A percentile compares a stretch with the other conserved stretches of the same genome.
phyloP scores from a whole-genome alignment of 2,797 vertebrate genomes.

The Cuniculus paca region DNA sequence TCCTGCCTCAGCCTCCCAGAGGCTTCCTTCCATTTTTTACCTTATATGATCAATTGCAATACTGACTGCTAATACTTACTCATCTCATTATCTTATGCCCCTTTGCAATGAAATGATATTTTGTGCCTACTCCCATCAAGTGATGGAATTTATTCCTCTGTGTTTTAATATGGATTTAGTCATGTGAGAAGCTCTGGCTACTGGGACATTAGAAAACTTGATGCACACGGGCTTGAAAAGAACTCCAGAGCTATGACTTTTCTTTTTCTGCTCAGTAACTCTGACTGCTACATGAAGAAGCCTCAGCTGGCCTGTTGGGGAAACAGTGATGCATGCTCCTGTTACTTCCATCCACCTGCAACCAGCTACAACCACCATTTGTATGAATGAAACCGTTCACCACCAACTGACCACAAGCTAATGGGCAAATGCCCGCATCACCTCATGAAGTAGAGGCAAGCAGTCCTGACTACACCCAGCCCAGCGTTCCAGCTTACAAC shows the following conservation, averaged over 20 bases:
- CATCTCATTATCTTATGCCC: not conserved
- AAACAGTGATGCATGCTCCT: not conserved
- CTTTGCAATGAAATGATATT: not conserved
- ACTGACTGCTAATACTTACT: conserved; percentile 28
- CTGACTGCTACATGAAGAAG: not conserved
- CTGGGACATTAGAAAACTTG: not conserved
- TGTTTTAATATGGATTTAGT: conserved; percentile 8
- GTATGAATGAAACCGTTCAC: not conserved
- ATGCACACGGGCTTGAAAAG: not conserved
- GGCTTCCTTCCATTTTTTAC: conserved; percentile 24
- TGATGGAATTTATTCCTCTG: not conserved
- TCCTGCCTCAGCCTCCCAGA: no score
- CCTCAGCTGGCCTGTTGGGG: not conserved
- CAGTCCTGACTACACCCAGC: not conserved
- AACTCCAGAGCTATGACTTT: not conserved
- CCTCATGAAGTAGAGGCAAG: not conserved
- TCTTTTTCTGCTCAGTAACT: not conserved
- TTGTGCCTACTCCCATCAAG: not conserved
- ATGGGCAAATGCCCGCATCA: not conserved
- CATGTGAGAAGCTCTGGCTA: not conserved
- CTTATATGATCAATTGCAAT: not conserved
- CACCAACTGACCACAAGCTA: not conserved
- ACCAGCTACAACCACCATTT: not conserved
- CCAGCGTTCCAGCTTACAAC: not conserved
- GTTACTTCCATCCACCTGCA: not conserved